A percentile compares a stretch with the other conserved stretches of the same genome.
Evolutionary conservation across 2,797 vertebrate genomes (phyloP).

Genomic region (Platyrinchus mystaceus): DNA sequence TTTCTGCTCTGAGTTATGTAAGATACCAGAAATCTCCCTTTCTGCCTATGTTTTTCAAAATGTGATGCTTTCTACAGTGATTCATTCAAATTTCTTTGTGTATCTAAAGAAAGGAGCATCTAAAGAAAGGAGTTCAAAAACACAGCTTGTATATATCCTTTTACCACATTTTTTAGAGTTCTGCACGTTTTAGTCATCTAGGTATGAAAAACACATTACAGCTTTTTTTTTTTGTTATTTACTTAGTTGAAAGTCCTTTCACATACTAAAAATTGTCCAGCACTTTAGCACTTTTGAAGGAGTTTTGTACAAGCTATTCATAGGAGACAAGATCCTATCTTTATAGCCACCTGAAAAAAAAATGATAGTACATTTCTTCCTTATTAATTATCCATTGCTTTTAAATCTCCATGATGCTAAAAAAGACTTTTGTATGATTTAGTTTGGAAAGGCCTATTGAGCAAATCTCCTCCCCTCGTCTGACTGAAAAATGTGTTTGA

Average conservation of each 20-base stretch:
- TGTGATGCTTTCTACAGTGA: neutral
- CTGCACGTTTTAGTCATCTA: neutral
- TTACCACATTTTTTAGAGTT: neutral
- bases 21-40: neutral
- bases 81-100: neutral
- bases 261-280: neutral
- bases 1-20: neutral
- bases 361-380: neutral
- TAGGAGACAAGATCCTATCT: neutral
- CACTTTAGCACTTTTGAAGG: neutral
- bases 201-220: neutral
- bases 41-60: neutral
- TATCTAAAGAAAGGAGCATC: too few species aligned
- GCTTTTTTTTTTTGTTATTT: neutral
- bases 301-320: neutral
- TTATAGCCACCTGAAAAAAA: neutral
- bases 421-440: neutral
- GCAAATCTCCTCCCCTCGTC: neutral
- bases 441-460: neutral
- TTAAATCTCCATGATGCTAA: neutral
- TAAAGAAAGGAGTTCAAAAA: neutral
- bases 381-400: neutral
- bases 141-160: neutral
- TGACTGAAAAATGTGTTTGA: neutral
- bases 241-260: neutral